These are phyloP conservation scores for Psilanteris sp. DNA, from an alignment of 1,140 invertebrate genomes.

Conservation along the genomic window DNA sequence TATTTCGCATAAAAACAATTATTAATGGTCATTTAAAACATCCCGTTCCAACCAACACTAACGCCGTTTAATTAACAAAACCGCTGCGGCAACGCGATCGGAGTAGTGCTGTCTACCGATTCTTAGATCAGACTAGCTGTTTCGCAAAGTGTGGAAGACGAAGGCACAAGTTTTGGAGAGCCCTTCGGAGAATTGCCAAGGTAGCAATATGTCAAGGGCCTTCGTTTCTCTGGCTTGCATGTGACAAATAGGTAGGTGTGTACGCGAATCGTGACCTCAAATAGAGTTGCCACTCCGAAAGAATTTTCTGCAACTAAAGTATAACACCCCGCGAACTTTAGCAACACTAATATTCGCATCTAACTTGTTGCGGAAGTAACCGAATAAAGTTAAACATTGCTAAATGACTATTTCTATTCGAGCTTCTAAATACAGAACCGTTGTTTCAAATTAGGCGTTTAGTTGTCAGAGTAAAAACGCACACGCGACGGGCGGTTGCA, in stretches of 20 bases:
- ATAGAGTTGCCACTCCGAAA: constrained; percentile 16
- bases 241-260: constrained; percentile 16
- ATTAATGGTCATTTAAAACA: no score
- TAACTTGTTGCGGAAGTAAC: constrained; percentile 10
- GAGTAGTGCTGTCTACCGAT: constrained; percentile 51
- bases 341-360: background rate
- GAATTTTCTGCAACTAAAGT: constrained; percentile 1
- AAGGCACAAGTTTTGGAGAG: constrained; percentile 67
- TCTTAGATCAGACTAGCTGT: constrained; percentile 62
- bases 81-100: constrained; percentile 1
- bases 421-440: no score
- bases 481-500: no score
- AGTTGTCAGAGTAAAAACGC: no score
- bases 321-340: background rate
- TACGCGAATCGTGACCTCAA: constrained; percentile 16
- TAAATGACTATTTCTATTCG: no score
- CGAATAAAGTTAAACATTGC: background rate
- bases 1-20: no score
- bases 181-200: constrained; percentile 74
- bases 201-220: constrained; percentile 77
- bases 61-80: background rate
- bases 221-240: constrained; percentile 28
- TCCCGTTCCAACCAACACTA: no score
- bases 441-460: no score
- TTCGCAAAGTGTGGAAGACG: constrained; percentile 44